Conservation (phyloP, 1,140 invertebrate genomes). For the Anagrus nilaparvatae region DNA sequence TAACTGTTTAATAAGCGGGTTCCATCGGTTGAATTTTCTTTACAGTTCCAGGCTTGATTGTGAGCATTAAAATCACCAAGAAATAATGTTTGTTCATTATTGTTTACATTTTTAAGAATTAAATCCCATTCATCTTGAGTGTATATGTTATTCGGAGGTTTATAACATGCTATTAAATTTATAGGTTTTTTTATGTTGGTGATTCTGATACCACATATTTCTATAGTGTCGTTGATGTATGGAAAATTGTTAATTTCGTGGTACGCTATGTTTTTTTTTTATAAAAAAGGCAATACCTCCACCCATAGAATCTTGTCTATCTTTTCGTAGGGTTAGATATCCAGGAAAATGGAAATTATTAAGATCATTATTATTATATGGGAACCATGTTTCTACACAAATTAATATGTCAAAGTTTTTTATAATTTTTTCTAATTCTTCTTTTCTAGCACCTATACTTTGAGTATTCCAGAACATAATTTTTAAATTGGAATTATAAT, state of each 20-base stretch:
- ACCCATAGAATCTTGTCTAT: constrained; percentile 4
- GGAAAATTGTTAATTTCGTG: constrained; percentile 1
- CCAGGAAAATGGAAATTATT: neutral
- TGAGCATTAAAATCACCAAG: constrained; percentile 6
- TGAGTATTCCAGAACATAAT: constrained; percentile 3
- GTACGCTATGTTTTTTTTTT: constrained; percentile 4
- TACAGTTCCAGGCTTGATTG: neutral
- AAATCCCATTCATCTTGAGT: neutral
- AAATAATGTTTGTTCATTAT: neutral
- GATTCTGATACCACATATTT: constrained; percentile 5
- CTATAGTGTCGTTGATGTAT: neutral
- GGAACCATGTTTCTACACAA: constrained; percentile 5
- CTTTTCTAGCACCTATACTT: neutral
- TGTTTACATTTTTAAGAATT: neutral
- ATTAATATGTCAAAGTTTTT: constrained; percentile 4
- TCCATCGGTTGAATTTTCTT: neutral
- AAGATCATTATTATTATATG: neutral
- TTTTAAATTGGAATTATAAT: too few relatives aligned
- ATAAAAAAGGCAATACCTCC: constrained; percentile 3
- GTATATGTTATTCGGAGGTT: neutral
- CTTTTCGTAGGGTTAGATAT: neutral
- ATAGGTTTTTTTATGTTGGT: constrained; percentile 1
- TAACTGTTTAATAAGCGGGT: neutral
- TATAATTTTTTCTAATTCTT: neutral
- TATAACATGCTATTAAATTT: neutral